A percentile compares a stretch with the other conserved stretches of the same genome.
phyloP scores from a whole-genome alignment of 2,113 vertebrate species.

The Oncorhynchus keta region DNA sequence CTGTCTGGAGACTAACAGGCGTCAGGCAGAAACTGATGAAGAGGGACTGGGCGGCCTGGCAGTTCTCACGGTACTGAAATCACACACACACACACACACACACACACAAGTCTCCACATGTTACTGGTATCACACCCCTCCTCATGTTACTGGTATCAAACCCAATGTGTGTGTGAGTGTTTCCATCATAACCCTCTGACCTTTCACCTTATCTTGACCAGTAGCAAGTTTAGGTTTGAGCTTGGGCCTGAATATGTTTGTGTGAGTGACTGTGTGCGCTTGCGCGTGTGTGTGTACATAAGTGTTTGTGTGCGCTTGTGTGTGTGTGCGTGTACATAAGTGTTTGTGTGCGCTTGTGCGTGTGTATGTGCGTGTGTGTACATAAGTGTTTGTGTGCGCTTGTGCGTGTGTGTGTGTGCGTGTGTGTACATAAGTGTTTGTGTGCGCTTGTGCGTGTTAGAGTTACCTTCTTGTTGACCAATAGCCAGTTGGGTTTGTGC shows the following conservation, averaged over 20 bases:
- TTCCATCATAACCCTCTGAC: background rate
- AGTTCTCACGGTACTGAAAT: slow-evolving; percentile 87
- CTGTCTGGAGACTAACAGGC: slow-evolving; percentile 83
- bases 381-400: background rate
- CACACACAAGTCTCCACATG: no score
- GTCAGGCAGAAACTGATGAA: slow-evolving; percentile 89
- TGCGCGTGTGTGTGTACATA: background rate
- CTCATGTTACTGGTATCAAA: no score
- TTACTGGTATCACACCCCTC: no score
- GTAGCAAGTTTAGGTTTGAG: background rate
- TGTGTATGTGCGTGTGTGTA: no score
- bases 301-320: background rate
- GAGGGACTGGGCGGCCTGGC: slow-evolving; percentile 82
- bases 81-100: background rate
- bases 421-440: background rate
- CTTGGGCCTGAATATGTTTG: no score
- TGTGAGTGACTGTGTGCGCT: background rate
- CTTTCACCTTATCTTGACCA: background rate
- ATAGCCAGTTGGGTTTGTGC: slow-evolving; percentile 93
- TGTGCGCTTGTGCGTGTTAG: background rate
- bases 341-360: no score
- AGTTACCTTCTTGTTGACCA: slow-evolving; percentile 87
- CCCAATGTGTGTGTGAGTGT: background rate
- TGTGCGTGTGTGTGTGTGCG: background rate
- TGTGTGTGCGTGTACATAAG: background rate